Conservation (phyloP, 1,140 invertebrate species). For the Drosophila kikkawai region DNA sequence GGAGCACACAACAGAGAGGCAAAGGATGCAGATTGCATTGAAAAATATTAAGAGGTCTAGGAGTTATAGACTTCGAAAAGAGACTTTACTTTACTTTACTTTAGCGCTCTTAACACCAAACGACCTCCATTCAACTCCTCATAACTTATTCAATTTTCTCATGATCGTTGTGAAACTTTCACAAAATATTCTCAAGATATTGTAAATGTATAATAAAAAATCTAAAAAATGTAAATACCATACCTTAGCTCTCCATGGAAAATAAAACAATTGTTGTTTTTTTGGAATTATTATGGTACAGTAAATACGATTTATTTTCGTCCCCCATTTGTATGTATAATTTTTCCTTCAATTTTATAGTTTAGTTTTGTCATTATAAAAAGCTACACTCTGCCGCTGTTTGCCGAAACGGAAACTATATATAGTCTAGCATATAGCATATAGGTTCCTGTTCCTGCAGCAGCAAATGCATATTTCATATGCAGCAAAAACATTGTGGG, state of each 20-base stretch:
- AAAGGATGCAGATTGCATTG: not conserved
- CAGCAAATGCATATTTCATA: conserved; percentile 16
- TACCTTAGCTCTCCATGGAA: no score
- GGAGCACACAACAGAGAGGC: conserved; percentile 14
- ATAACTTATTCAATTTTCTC: no score
- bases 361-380: conserved; percentile 54
- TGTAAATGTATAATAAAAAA: no score
- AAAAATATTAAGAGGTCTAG: no score
- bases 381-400: conserved; percentile 61
- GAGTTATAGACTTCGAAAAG: no score
- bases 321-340: conserved; percentile 52
- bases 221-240: no score
- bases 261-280: conserved; percentile 7
- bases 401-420: conserved; percentile 20
- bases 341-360: conserved; percentile 38
- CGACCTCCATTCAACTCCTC: no score
- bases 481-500: conserved; percentile 4
- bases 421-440: conserved; percentile 1
- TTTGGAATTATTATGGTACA: conserved; percentile 50
- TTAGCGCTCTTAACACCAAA: no score
- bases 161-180: no score
- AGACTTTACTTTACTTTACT: no score
- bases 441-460: conserved; percentile 1
- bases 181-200: no score
- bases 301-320: conserved; percentile 76